Evolutionary conservation across 2,797 vertebrate species (phyloP).

Genomic region (Psittacula derbiana): DNA sequence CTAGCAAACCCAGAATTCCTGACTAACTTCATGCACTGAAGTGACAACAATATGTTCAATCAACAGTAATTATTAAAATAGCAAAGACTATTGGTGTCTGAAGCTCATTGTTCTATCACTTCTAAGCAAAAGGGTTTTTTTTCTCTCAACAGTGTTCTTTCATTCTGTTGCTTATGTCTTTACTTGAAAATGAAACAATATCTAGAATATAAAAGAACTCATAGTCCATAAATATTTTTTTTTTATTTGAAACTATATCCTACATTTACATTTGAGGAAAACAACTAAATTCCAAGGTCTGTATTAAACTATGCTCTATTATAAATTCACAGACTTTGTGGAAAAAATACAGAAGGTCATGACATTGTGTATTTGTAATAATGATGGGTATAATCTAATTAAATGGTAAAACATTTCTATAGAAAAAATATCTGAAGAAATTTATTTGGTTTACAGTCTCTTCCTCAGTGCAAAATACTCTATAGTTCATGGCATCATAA

Average conservation of each 20-base stretch:
- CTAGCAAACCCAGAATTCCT: neutral
- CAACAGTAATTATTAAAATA: neutral
- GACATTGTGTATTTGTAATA: neutral
- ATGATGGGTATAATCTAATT: neutral
- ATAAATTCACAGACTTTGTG: neutral
- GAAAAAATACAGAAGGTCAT: neutral
- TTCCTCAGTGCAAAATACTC: neutral
- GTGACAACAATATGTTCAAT: neutral
- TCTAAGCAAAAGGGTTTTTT: neutral
- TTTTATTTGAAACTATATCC: neutral
- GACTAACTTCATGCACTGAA: neutral
- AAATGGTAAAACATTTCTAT: neutral
- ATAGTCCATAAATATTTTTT: neutral
- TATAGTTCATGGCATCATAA: neutral
- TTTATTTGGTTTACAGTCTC: neutral
- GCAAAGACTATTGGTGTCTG: neutral
- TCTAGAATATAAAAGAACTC: neutral
- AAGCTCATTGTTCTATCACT: neutral
- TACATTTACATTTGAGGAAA: neutral
- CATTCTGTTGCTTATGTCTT: neutral
- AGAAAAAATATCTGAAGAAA: neutral
- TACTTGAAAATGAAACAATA: neutral
- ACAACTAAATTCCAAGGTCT: neutral
- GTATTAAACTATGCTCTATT: neutral
- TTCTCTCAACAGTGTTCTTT: neutral